These are phyloP conservation scores for Selenia dentaria DNA, from an alignment of 2,888 invertebrate genomes.

Conservation along the genomic window DNA sequence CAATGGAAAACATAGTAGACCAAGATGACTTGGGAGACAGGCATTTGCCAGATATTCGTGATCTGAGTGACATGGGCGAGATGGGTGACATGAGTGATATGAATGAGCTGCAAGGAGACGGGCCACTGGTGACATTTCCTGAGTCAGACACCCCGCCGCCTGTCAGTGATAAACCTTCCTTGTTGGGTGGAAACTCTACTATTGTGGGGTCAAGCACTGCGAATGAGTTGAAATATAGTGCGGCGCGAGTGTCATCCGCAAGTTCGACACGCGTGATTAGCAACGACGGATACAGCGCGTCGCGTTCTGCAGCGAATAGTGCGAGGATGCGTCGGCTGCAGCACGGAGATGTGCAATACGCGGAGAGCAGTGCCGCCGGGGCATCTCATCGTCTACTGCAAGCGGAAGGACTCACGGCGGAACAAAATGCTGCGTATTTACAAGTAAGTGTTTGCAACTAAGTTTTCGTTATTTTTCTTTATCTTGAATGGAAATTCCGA, in stretches of 20 bases:
- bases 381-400: constrained; percentile 92
- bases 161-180: constrained; percentile 68
- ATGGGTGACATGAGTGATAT: constrained; percentile 80
- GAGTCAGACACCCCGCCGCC: constrained; percentile 90
- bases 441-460: constrained; percentile 86
- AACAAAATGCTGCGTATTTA: constrained; percentile 92
- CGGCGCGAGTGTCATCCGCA: constrained; percentile 92
- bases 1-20: constrained; percentile 92
- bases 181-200: constrained; percentile 71
- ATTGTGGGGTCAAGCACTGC: constrained; percentile 73
- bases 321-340: constrained; percentile 86
- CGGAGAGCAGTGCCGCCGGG: constrained; percentile 91
- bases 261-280: constrained; percentile 88
- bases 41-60: constrained; percentile 75
- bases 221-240: constrained; percentile 92
- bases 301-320: constrained; percentile 81
- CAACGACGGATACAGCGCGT: constrained; percentile 90
- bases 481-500: too few species aligned
- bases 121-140: constrained; percentile 92
- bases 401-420: constrained; percentile 93
- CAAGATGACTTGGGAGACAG: constrained; percentile 79
- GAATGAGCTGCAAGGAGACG: constrained; percentile 73
- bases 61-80: constrained; percentile 76
- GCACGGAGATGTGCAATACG: constrained; percentile 92
- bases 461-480: too few species aligned